Percentiles rank a stretch among this genome's conserved stretches.
phyloP scores from a whole-genome alignment of 1,140 invertebrate genomes.

The Drosophila sproati region DNA sequence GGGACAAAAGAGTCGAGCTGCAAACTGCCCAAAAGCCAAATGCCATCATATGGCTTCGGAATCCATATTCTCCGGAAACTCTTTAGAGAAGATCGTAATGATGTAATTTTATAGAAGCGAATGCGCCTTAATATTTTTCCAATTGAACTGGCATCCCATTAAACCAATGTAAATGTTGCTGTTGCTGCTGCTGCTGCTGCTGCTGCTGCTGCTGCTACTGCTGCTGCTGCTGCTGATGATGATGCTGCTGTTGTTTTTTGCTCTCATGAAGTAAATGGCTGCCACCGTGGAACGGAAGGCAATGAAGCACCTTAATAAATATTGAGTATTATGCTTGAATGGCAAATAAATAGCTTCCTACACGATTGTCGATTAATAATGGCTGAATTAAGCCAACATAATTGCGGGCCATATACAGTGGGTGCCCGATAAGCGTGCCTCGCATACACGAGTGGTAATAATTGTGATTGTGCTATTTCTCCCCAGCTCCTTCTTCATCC shows the following conservation, averaged over 20 bases:
- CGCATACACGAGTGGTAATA: conserved; percentile 40
- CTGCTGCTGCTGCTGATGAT: neutral
- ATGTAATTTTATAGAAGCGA: no score
- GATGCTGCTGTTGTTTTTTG: neutral
- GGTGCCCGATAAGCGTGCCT: conserved; percentile 39
- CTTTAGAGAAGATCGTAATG: neutral
- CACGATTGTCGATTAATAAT: conserved; percentile 50
- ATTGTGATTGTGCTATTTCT: conserved; percentile 30
- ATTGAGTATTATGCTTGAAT: conserved; percentile 28
- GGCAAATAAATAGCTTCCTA: conserved; percentile 33
- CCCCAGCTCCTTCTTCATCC: neutral
- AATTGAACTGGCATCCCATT: neutral
- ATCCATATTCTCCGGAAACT: neutral
- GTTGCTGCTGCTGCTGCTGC: neutral
- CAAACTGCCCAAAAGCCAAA: conserved; percentile 5
- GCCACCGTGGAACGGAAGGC: conserved; percentile 1
- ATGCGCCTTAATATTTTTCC: neutral
- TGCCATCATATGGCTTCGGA: neutral
- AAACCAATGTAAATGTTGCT: neutral
- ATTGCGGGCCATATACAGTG: conserved; percentile 24
- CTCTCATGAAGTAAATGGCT: conserved; percentile 10
- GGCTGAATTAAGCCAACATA: conserved; percentile 48
- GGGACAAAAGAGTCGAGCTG: neutral
- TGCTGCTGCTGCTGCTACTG: no score
- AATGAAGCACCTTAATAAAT: conserved; percentile 25